phyloP scores from a whole-genome alignment of 2,888 invertebrate genomes.

The Melieria crassipennis region DNA sequence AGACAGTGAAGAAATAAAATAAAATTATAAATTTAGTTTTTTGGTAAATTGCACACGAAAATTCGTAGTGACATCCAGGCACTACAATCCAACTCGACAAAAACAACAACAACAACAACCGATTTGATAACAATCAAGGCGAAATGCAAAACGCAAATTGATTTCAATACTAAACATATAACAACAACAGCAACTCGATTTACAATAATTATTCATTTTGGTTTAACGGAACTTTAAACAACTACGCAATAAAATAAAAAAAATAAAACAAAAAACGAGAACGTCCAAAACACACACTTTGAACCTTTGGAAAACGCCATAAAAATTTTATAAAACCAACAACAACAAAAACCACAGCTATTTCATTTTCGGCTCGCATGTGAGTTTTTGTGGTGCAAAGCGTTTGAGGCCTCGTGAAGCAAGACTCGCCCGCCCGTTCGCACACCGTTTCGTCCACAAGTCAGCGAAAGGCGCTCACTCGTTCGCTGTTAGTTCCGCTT shows the following conservation, averaged over 20 bases:
- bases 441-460: too few species aligned
- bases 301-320: too few species aligned
- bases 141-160: too few species aligned
- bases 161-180: slow-evolving; percentile 31
- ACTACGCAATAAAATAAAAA: slow-evolving; percentile 1
- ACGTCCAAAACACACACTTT: background rate
- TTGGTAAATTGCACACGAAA: slow-evolving; percentile 40
- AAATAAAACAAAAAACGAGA: background rate
- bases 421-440: too few species aligned
- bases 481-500: too few species aligned
- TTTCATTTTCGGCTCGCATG: too few species aligned
- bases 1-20: slow-evolving; percentile 44
- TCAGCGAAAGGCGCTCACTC: too few species aligned
- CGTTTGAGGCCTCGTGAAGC: too few species aligned
- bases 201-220: slow-evolving; percentile 7
- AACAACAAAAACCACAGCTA: background rate
- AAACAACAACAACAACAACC: slow-evolving; percentile 35
- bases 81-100: slow-evolving; percentile 32
- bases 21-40: slow-evolving; percentile 7
- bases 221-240: background rate
- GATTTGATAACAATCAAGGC: slow-evolving; percentile 40
- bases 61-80: slow-evolving; percentile 23
- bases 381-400: too few species aligned
- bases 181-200: slow-evolving; percentile 40
- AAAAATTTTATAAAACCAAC: too few species aligned